Base-by-base conservation (phyloP, 2,888 invertebrate species). In the Dynastes tityus region DNA sequence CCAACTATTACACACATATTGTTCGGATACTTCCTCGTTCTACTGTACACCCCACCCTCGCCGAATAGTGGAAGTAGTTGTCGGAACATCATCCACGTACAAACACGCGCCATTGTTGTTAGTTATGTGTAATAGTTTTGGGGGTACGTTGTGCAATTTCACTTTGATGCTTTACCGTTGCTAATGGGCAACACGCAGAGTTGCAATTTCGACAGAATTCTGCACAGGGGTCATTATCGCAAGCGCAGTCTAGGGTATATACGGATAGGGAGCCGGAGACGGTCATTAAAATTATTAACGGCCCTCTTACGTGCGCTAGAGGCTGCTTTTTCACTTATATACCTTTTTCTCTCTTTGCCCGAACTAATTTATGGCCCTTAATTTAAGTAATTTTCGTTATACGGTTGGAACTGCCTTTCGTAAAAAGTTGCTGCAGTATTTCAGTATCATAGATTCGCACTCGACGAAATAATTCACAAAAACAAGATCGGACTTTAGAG, bases 161-260 rank as follows among this genome's bases (percentile, higher is more conserved):
- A 74, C 73, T n/a, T 16, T 55, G 55, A 55, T 55, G 73, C 61
- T 61, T 58, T 49, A 29, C 73, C 61, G 73, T 55, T 63, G 45
- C 73, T 74, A 81, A 80, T 80, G 78, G 80, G 80, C 80, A 71
- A 79, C 82, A 82, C 81, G 82, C 82, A 80, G 82, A 82, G 82
- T 79, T 79, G 82, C 81, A 82, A 82, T 82, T 82, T 82, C 77
- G 79, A 75, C 70, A 55, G 70, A 53, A 58, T 77, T 74, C 77
- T 61, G 53, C 73, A 32, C 32, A 74, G 73, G 73, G 75, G 64
- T 58, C 76, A 76, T 79, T 79, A 79, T 76, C 68, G 22, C 22
- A 22, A 55, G 55, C 55, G 27, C 55, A 55, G 55, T 16, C 8
- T 22, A 55, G 55, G 16, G 27, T 32, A 70, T 53, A 16, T 16